Conservation (phyloP, 2,888 invertebrate genomes). For the Onthophagus sagittarius region DNA sequence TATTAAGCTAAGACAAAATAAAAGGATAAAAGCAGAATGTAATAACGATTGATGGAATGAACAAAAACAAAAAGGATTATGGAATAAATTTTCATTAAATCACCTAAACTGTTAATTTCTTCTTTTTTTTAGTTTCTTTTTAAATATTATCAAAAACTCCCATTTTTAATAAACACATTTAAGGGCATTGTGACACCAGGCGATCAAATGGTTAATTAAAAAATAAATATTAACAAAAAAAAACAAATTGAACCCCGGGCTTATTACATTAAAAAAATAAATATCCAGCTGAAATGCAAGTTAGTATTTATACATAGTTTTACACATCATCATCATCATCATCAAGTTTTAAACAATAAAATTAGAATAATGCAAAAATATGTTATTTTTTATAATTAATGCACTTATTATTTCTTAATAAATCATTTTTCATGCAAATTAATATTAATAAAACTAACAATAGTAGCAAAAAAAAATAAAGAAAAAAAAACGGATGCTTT, state of each 20-base stretch:
- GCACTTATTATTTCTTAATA: too few relatives aligned
- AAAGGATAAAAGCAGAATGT: too few relatives aligned
- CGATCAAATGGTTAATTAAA: neutral
- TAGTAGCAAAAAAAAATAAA: neutral
- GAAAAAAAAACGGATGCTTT: neutral
- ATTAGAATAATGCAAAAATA: neutral
- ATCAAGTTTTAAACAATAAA: neutral
- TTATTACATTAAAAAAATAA: slow-evolving; percentile 1
- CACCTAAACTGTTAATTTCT: too few relatives aligned
- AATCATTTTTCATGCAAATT: neutral
- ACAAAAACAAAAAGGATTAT: too few relatives aligned
- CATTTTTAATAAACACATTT: neutral
- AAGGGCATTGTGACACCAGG: slow-evolving; percentile 6
- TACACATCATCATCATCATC: neutral
- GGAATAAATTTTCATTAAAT: too few relatives aligned
- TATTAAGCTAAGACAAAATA: too few relatives aligned
- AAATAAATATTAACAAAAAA: slow-evolving; percentile 2
- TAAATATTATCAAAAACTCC: neutral
- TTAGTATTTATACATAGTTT: slow-evolving; percentile 1
- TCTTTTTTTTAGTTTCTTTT: too few relatives aligned
- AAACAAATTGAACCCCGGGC: slow-evolving; percentile 3
- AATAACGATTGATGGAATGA: too few relatives aligned
- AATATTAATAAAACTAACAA: neutral
- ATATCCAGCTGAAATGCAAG: slow-evolving; percentile 9
- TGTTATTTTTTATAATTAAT: neutral